Percentiles rank a stretch among this genome's conserved stretches.
phyloP scores from a whole-genome alignment of 1,140 invertebrate species.

The Drosophila punjabiensis region DNA sequence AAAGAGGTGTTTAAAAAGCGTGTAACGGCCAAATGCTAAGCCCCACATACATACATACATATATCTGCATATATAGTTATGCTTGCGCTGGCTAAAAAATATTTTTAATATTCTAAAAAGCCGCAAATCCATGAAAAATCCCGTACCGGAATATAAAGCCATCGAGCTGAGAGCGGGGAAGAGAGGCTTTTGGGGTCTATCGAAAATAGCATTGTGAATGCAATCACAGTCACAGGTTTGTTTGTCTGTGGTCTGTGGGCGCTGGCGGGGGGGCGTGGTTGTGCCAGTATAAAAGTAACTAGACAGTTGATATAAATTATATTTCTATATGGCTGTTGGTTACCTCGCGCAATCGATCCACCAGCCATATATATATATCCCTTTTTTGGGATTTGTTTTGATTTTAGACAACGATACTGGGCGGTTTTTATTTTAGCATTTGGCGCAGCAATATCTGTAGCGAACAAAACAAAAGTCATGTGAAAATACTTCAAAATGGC shows the following conservation, averaged over 20 bases:
- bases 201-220: conserved; percentile 61
- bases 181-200: conserved; percentile 29
- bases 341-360: conserved; percentile 49
- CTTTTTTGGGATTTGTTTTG: conserved; percentile 63
- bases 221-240: conserved; percentile 64
- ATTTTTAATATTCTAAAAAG: conserved; percentile 83
- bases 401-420: conserved; percentile 67
- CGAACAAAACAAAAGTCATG: conserved; percentile 53
- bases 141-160: conserved; percentile 38
- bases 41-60: conserved; percentile 20
- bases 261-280: neutral
- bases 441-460: conserved; percentile 70
- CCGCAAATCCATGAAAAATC: conserved; percentile 78
- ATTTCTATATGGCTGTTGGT: conserved; percentile 68
- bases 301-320: conserved; percentile 76
- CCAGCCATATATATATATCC: conserved; percentile 16
- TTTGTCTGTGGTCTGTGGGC: conserved; percentile 36
- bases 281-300: conserved; percentile 58
- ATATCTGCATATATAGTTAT: neutral
- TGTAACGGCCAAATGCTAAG: conserved; percentile 66
- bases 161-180: conserved; percentile 20
- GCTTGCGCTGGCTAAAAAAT: conserved; percentile 47
- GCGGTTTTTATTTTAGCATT: conserved; percentile 74
- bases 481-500: conserved; percentile 62
- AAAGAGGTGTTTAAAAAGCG: conserved; percentile 75